Evolutionary conservation across 2,113 vertebrate species (phyloP).

Genomic region (Physeter macrocephalus): DNA sequence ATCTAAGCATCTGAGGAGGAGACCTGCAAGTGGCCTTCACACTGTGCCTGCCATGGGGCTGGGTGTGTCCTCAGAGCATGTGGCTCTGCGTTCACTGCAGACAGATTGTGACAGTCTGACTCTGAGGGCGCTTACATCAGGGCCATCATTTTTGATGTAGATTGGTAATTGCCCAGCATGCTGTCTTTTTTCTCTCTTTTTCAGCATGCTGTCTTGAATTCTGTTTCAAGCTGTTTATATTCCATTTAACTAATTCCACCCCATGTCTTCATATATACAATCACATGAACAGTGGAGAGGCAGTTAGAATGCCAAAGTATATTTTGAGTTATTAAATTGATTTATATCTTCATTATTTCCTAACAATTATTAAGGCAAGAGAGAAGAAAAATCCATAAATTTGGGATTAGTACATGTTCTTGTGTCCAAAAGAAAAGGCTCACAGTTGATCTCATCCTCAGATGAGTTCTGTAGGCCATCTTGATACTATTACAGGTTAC

Average conservation of each 20-base stretch:
- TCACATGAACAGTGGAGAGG: neutral
- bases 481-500: neutral
- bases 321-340: constrained; percentile 42
- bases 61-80: neutral
- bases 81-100: neutral
- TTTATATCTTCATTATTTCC: constrained; percentile 27
- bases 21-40: neutral
- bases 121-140: neutral
- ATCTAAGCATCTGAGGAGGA: neutral
- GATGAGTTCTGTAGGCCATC: neutral
- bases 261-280: constrained; percentile 52
- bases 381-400: neutral
- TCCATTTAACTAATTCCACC: constrained; percentile 35
- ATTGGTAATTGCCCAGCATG: constrained; percentile 54
- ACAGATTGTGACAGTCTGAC: constrained; percentile 6
- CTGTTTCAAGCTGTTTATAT: constrained; percentile 56
- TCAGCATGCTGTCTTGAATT: constrained; percentile 45
- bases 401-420: neutral
- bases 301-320: neutral
- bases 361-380: neutral
- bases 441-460: neutral
- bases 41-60: neutral
- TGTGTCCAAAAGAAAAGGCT: neutral
- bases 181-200: neutral
- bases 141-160: constrained; percentile 35